phyloP scores from a whole-genome alignment of 2,888 invertebrate species.

The Brachyopa scutellaris region DNA sequence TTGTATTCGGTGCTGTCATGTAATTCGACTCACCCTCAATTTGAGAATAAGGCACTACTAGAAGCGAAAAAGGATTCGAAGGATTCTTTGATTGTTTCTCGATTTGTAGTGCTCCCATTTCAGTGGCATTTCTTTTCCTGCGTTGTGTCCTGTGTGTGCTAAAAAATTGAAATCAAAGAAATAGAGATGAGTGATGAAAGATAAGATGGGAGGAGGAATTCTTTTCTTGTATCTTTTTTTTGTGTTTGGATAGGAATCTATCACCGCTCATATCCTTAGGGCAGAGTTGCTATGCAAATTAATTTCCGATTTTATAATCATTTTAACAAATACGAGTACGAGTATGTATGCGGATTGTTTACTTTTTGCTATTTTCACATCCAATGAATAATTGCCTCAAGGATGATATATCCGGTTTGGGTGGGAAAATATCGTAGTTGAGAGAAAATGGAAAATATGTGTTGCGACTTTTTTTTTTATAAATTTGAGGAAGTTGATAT shows the following conservation, averaged over 20 bases:
- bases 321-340: conserved; percentile 58
- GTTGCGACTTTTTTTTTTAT: no score
- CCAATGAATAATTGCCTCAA: conserved; percentile 62
- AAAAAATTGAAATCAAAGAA: conserved; percentile 24
- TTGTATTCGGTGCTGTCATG: conserved; percentile 56
- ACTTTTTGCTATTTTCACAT: conserved; percentile 70
- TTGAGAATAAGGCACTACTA: no score
- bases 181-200: conserved; percentile 64
- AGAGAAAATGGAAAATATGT: background rate
- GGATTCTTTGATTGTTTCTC: conserved; percentile 65
- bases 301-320: conserved; percentile 64
- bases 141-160: conserved; percentile 1
- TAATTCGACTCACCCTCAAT: conserved; percentile 72
- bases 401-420: background rate
- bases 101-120: conserved; percentile 69
- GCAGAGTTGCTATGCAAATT: conserved; percentile 62
- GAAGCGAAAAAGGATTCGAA: conserved; percentile 22
- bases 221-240: conserved; percentile 47
- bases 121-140: conserved; percentile 29
- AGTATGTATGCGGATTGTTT: conserved; percentile 62
- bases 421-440: conserved; percentile 39
- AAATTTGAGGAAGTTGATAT: no score
- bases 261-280: conserved; percentile 26
- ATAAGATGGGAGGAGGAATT: conserved; percentile 39
- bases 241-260: conserved; percentile 61